Conservation (phyloP, 2,113 vertebrate genomes). For the chimpanzee (Pan troglodytes) region NHGRI_mPanTro3-v2.1_pri NC_072414.2:9621001-9621500, state of each 20-base stretch:
- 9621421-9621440: not conserved
- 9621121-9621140: not conserved
- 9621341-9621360: not conserved
- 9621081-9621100: not conserved
- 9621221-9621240: not conserved
- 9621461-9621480: not conserved
- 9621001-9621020: not conserved
- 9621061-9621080: not conserved
- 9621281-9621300: not conserved
- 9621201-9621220: not conserved
- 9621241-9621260: too few relatives aligned
- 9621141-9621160: not conserved
- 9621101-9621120: too few relatives aligned
- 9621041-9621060: not conserved
- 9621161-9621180: not conserved
- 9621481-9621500: not conserved
- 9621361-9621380: not conserved
- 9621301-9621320: not conserved
- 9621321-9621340: not conserved
- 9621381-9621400: too few relatives aligned
- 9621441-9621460: not conserved
- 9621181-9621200: not conserved
- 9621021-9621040: fast-evolving
- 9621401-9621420: too few relatives aligned
- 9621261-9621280: not conserved